Evolutionary conservation across 1,140 invertebrate genomes (phyloP).

Genomic region (Drosophila trapezifrons): DNA sequence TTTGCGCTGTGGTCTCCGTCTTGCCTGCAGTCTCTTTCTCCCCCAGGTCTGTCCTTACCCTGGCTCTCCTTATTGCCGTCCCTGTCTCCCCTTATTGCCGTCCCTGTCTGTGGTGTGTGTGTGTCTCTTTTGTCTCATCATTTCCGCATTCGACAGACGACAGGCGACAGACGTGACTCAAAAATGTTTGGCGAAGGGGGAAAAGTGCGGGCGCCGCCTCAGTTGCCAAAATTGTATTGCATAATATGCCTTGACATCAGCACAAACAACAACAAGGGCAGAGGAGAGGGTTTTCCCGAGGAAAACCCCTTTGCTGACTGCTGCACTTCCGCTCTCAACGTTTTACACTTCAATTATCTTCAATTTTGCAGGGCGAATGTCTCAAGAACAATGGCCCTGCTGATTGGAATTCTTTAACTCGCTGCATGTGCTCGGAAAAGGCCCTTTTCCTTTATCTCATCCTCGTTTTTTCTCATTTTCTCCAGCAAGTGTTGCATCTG

Average conservation of each 20-base stretch:
- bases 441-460: background rate
- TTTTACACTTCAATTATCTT: constrained; percentile 83
- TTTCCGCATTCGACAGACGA: constrained; percentile 63
- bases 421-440: constrained; percentile 65
- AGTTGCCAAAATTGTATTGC: constrained; percentile 72
- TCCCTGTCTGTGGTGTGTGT: constrained; percentile 3
- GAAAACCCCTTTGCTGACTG: constrained; percentile 61
- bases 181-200: constrained; percentile 46
- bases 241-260: constrained; percentile 69
- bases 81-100: too few species aligned
- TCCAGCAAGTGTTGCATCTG: constrained; percentile 3
- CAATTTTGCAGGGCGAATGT: constrained; percentile 78
- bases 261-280: constrained; percentile 39
- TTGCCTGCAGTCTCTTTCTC: background rate
- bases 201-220: background rate
- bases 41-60: background rate
- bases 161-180: constrained; percentile 71
- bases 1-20: constrained; percentile 50
- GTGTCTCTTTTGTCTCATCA: constrained; percentile 55
- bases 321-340: constrained; percentile 75
- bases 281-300: constrained; percentile 6
- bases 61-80: background rate
- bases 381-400: constrained; percentile 80
- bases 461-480: too few species aligned
- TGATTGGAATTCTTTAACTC: constrained; percentile 82